Percentiles rank a stretch among this genome's conserved stretches.
These are phyloP conservation scores for Clepsis dumicolana DNA, from an alignment of 2,888 invertebrate species.

Conservation along the genomic window DNA sequence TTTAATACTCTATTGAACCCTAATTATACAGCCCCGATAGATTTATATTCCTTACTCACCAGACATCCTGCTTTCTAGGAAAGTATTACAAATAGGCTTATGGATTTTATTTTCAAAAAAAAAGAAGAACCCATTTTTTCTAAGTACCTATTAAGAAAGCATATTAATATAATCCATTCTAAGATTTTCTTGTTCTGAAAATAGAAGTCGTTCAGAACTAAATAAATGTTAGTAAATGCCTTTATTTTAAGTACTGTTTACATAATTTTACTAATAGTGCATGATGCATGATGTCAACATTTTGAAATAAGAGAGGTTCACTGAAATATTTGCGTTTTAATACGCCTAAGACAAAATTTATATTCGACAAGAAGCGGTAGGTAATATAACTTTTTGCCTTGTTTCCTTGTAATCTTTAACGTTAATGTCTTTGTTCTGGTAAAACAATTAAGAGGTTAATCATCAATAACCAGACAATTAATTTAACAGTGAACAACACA, in stretches of 20 bases:
- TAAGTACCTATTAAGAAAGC: too few species aligned
- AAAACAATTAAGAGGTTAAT: conserved; percentile 9
- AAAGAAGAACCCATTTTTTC: background rate
- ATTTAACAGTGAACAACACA: conserved; percentile 51
- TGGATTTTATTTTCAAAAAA: background rate
- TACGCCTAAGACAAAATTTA: background rate
- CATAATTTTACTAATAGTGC: too few species aligned
- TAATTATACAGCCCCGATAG: conserved; percentile 16
- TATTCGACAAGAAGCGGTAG: background rate
- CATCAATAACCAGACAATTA: conserved; percentile 30
- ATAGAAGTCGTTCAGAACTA: too few species aligned
- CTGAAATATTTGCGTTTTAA: background rate
- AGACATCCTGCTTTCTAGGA: background rate
- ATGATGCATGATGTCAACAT: too few species aligned
- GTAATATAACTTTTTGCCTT: background rate
- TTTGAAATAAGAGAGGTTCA: background rate
- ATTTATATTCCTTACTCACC: conserved; percentile 7
- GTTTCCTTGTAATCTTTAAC: background rate
- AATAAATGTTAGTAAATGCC: too few species aligned
- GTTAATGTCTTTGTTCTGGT: background rate
- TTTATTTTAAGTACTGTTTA: too few species aligned
- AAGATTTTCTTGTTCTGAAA: too few species aligned
- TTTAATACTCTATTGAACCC: conserved; percentile 26
- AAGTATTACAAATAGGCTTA: background rate
- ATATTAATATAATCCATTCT: background rate